Evolutionary conservation across 2,888 invertebrate species (phyloP), one percentile per base, ranked within the genome.

Genomic region (Pristionchus mayeri): DNA sequence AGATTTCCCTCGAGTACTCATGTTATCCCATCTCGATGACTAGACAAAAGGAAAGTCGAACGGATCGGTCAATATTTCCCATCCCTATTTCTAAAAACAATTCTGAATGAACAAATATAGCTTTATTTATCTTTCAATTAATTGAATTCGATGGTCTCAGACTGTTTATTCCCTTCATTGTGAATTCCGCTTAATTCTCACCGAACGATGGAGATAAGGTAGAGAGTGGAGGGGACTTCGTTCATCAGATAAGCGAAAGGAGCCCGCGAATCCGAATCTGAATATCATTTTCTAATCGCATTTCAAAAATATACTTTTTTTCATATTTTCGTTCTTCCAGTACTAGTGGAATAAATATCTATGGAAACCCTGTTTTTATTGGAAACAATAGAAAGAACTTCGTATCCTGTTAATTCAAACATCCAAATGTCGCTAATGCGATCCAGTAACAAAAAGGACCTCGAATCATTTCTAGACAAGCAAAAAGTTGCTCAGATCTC

Each of bases 181-280:
- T n/a, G n/a, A n/a, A n/a, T n/a, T n/a, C n/a, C n/a, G 48, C 7
- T 11, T 48, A n/a, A 54, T 0, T 71, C 60, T 82, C 21, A 82
- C 81, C 63, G 44, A 16, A 82, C 63, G 34, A 82, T 82, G 2
- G 81, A 82, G n/a, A 63, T 82, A 16, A 82, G 63, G 30, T 63
- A 82, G 48, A 63, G 34, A 18, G 44, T 52, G 27, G 30, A 24
- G 13, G 81, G 81, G 24, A 50, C 44, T 52, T 82, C 81, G 63
- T 40, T 63, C 30, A 82, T 63, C 9, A 82, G 37, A 52, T 82
- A 63, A 18, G 81, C 81, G 27, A 63, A 82, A 3, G 81, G 81
- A 34, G 63, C 30, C 1, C 81, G 81, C 0, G 30, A 44, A 18
- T 82, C 81, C 18, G 81, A 34, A 71, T 71, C 71, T 71, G 40